Evolutionary conservation across 2,113 vertebrate genomes (phyloP), one percentile per base, ranked within the genome.

Genomic region (Catharus bicknelli): DNA sequence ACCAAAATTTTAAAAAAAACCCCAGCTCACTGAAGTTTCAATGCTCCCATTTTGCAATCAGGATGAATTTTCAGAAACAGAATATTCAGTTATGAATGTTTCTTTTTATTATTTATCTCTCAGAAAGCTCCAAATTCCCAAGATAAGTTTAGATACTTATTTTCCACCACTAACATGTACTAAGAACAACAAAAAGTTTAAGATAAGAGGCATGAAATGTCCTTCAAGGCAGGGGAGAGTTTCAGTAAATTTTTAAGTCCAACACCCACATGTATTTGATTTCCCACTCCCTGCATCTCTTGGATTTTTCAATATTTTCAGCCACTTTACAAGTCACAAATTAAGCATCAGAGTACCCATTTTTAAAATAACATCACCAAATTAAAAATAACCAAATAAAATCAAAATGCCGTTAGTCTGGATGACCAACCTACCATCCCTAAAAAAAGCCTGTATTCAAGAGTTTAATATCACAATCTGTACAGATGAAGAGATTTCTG

Each of bases 301-400:
- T 63, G 38, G 22, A 70, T 74, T 92, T 92, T 90, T 50, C 45
- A 75, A 1, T 27, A 19, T 23, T 94, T 81, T 78, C 51, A 78
- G 43, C 40, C 81, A 55, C 23, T 55, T 86, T 20, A 45, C 36
- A 76, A 72, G 11, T 61, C 30, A 75, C 23, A 90, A 81, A 77
- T 70, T 38, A 58, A 64, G 64, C 32, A 80, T 38, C 17, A 66
- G 7, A 32, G 5, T 32, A 61, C 21, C 16, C 0, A 0, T 26
- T 78, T 95, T 80, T 50, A 45, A 88, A 96, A 72, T 8, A 67
- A 59, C 61, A 22, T 47, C 26, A 40, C 42, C 61, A 22, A 75
- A 85, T 5, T 17, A 90, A 77, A 91, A 84, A 21, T 10, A 67
- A 40, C 8, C 10, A n/a, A 50, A 66, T 5, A 64, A 59, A 70